Evolutionary conservation across 2,888 invertebrate species (phyloP), one percentile per base, ranked within the genome.

Genomic region (Rhamnusium bicolor): DNA sequence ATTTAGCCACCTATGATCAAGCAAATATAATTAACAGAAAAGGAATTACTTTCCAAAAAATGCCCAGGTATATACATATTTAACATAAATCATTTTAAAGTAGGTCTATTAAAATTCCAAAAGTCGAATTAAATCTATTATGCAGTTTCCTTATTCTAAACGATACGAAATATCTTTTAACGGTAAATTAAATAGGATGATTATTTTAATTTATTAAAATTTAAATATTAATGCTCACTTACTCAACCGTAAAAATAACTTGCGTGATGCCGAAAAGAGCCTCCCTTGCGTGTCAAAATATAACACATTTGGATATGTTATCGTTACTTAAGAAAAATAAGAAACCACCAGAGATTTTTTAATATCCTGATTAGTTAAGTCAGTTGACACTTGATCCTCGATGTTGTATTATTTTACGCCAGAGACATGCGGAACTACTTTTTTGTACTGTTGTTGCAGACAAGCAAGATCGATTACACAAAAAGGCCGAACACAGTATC

Each of bases 381-480:
- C 56, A 14, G 19, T 65, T 40, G 70, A 67, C 32, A 67, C 71
- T 69, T 51, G 29, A 61, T 76, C 65, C 70, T 63, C 12, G 46
- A 21, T 56, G 60, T 74, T 74, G 71, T 77, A 62, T 71, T 73
- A 74, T 76, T 73, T 77, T 69, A 74, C 74, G 47, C 69, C 62
- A 46, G 63, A 12, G 78, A 79, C 79, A 81, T 81, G 80, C 82
- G 83, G 83, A 84, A 83, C 83, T 77, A 76, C 72, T 82, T 84
- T 84, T 84, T 84, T 84, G 78, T 73, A 72, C 73, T 83, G 80
- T 83, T 82, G 79, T 82, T 80, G 78, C 81, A 82, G 82, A 80
- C 79, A 62, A 75, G 71, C 71, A 73, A 77, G 83, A 83, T 84
- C 84, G 79, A 78, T 84, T 81, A 80, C 84, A 83, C 82, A 84